Evolutionary conservation across 2,113 vertebrate genomes (phyloP), one percentile per base, ranked within the genome.

Genomic region (Tragelaphus scriptus): DNA sequence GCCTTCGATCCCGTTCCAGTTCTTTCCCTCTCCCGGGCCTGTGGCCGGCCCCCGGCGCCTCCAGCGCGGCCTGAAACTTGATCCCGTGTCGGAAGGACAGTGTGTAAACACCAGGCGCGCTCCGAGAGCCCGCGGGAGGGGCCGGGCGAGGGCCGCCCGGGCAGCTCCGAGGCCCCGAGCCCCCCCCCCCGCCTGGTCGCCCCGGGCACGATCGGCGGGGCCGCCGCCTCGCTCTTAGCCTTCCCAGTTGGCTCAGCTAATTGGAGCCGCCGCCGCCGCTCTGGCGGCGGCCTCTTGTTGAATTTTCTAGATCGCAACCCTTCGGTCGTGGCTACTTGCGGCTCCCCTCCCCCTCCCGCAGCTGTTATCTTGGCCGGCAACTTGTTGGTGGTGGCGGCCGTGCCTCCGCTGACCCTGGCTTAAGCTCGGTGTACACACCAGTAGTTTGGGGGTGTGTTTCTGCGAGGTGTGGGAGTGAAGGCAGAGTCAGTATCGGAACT

Each of bases 31-130:
- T 30, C 91, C 88, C 68, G 55, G 94, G 80, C 96, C 96, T 94
- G 96, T 82, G 90, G 95, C 97, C 85, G 89, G 26, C 95, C 97
- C 96, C 89, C 47, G 65, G 94, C 61, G 94, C 96, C 96, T 95
- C 89, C 93, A 97, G 98, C 87, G 88, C 81, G 92, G 97, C 94
- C 98, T 97, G 97, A 97, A 98, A 98, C 97, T 97, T 97, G 97
- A 98, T 98, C 98, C 97, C 92, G 97, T 97, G 97, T 98, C 98
- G 96, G 98, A 98, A 98, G 97, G 98, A 98, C 97, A 85, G 96
- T 97, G 95, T 98, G 98, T 98, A 98, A 98, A 98, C 98, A 97
- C 96, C 95, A 84, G 88, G 81, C 98, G 97, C 95, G 96, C 98
- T 94, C 95, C 90, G 68, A 75, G 95, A 94, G 92, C 92, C 86